Percentiles rank a stretch among this genome's conserved stretches.
Conservation (phyloP, 2,888 invertebrate genomes). For the Macrosiphum euphorbiae region DNA sequence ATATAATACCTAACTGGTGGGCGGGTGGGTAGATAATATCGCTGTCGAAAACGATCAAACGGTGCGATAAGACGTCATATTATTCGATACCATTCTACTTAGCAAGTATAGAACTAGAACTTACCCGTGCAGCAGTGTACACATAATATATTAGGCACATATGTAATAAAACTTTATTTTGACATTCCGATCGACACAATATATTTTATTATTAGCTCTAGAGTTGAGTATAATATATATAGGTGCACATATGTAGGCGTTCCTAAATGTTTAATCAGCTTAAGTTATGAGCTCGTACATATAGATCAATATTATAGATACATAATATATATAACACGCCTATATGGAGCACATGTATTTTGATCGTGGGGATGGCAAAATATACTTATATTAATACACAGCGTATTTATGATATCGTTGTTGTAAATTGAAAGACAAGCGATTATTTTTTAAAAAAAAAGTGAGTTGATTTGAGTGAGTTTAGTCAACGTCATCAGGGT, state of each 20-base stretch:
- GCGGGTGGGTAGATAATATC: neutral
- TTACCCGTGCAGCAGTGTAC: neutral
- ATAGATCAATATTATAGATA: too few species aligned
- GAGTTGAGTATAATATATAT: neutral
- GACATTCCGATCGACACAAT: constrained; percentile 10
- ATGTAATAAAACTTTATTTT: constrained; percentile 4
- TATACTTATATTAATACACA: neutral
- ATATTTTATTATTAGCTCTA: neutral
- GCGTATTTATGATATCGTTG: neutral
- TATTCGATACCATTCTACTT: constrained; percentile 2
- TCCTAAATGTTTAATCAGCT: neutral
- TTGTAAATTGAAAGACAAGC: neutral
- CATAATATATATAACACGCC: too few species aligned
- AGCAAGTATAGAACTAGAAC: neutral
- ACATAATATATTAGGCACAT: neutral
- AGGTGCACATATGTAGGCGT: neutral
- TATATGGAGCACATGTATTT: neutral
- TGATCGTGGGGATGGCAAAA: neutral
- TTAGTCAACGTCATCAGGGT: neutral
- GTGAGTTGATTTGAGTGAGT: neutral
- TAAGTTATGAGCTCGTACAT: neutral
- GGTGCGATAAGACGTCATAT: neutral
- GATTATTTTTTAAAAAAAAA: neutral
- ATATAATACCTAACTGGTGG: neutral
- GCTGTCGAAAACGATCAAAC: constrained; percentile 24